Base-by-base conservation (phyloP, 1,140 invertebrate species). In the Protaetia brevitarsis region DNA sequence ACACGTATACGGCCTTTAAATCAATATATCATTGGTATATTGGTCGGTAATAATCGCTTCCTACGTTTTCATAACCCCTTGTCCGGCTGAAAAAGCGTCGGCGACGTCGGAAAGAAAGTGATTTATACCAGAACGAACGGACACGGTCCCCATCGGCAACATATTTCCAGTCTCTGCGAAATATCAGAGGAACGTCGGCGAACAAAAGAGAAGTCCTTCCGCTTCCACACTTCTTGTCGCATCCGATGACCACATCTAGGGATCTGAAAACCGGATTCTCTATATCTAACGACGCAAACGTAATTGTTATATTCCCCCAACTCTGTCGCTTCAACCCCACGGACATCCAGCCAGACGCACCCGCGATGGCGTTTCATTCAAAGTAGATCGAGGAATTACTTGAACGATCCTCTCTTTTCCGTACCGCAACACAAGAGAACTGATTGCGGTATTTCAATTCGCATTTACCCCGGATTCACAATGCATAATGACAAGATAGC, bases 361-460 rank as follows among this genome's bases (percentile, higher is more conserved):
- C 36, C 36, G 57, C 19, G 30, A 10, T 56, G 56, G 21, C 10
- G 11, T 19, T 30, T 59, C 51, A 70, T 70, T 70, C 34, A 51
- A 31, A 41, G 13, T 37, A 57, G 28, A 28, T 37, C 66, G 67
- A 69, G 70, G 67, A 72, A 72, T 63, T 66, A 66, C 30, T 64
- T 69, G 71, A 59, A 56, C 69, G 51, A 68, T 61, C 64, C 16
- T 45, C 61, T 67, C 36, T 26, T 19, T 23, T 61, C 59, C 34
- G 63, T 34, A 34, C 31, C 13, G 31, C 8, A 11, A 60, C 58
- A 71, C 69, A 71, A 71, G 68, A 64, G 67, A 51, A 60, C 67
- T 74, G 71, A 74, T 74, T 74, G 73, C 70, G 71, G 71, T 71
- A 72, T 74, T 74, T 74, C 71, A 73, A 71, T 73, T 67, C 70